Evolutionary conservation across 2,888 invertebrate genomes (phyloP).

Genomic region (Rhimphoctona megacephalus): DNA sequence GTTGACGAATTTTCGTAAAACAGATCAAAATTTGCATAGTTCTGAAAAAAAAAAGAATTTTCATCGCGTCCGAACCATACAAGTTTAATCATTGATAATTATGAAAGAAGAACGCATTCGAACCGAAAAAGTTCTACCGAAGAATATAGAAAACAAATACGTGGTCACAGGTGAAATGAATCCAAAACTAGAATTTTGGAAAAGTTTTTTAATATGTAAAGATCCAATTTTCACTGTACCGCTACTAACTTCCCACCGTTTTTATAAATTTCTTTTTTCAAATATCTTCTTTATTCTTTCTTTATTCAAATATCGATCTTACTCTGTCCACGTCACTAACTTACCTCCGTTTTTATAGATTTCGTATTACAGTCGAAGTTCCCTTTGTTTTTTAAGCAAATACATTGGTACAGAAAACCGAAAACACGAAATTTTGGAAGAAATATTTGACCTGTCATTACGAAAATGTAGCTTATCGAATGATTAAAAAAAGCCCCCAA

Average conservation of each 20-base stretch:
- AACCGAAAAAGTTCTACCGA: constrained; percentile 41
- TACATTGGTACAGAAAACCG: neutral
- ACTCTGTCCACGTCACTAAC: too few relatives aligned
- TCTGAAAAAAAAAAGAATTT: neutral
- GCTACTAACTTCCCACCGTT: neutral
- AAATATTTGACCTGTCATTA: neutral
- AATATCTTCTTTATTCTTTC: neutral
- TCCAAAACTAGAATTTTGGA: neutral
- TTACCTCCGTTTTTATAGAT: neutral
- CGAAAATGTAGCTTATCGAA: neutral
- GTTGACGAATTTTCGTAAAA: neutral
- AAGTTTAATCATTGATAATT: neutral
- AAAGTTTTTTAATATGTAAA: neutral
- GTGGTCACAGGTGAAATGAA: neutral
- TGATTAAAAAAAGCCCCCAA: neutral
- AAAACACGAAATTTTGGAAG: neutral
- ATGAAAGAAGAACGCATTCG: constrained; percentile 23
- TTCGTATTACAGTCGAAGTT: neutral
- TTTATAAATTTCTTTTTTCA: neutral
- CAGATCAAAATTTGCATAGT: neutral
- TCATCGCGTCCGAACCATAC: neutral
- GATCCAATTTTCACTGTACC: too few relatives aligned
- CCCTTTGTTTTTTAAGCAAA: neutral
- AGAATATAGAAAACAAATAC: neutral
- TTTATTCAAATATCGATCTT: neutral